Base-by-base conservation (phyloP, 1,140 invertebrate species). In the Acromyrmex echinatior region DNA sequence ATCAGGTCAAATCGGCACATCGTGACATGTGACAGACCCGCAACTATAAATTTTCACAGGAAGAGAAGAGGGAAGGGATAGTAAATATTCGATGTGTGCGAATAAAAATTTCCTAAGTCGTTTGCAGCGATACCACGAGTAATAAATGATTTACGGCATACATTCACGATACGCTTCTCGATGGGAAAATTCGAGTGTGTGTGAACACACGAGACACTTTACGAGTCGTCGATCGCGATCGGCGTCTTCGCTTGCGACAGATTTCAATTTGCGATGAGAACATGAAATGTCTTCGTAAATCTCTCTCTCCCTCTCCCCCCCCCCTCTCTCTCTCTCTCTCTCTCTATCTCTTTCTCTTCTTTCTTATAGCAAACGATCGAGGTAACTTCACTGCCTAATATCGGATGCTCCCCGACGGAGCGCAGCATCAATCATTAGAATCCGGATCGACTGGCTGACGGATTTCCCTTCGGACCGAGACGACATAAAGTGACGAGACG, bases 391-490 rank as follows among this genome's bases (percentile, higher is more conserved):
- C 10, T 4, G 31, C 45, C 63, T n/a, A 45, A 25, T 58, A 14
- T 12, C 63, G 14, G 77, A 80, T 10, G n/a, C 14, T 71, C 12
- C 10, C 25, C 56, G 9, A 39, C 7, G 39, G 35, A 45, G 10
- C 35, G 79, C 68, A 28, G 70, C 58, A 84, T 84, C 70, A 74
- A 84, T 84, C 80, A 74, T 84, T 84, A 74, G 80, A 84, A 84
- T 76, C 68, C 80, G n/a, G 58, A 74, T 84, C 80, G 70, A 84
- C 80, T 82, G 18, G 68, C 68, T 84, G 80, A 84, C 70, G 80
- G 39, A 84, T 76, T 84, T 84, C 70, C 80, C 80, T 35, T 63
- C 70, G 70, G 80, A 51, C 39, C 56, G 56, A 84, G 53, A 1
- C 65, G 28, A 56, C 14, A 21, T 5, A 49, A 56, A 6, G 25